phyloP scores from a whole-genome alignment of 2,888 invertebrate species.

The Eilema depressum region DNA sequence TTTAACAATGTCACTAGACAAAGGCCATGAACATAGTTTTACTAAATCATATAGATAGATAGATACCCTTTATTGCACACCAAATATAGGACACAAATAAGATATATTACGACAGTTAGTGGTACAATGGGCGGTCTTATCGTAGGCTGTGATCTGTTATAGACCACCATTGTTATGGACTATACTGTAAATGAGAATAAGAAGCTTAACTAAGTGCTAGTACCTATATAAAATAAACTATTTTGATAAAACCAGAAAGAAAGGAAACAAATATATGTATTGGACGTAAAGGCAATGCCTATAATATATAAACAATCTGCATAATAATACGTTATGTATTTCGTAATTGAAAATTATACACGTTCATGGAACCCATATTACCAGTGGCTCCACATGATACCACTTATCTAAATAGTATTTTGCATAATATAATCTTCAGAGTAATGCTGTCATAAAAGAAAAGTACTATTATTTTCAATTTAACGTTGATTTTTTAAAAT shows the following conservation, averaged over 20 bases:
- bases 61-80: neutral
- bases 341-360: neutral
- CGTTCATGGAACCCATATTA: neutral
- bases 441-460: neutral
- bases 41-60: neutral
- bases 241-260: too few species aligned
- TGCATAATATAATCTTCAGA: neutral
- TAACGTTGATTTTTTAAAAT: neutral
- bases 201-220: neutral
- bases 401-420: neutral
- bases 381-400: neutral
- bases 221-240: too few species aligned
- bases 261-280: too few species aligned
- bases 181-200: neutral
- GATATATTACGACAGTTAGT: slow-evolving; percentile 2
- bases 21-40: neutral
- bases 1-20: neutral
- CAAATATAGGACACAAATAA: neutral
- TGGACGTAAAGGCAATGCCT: neutral
- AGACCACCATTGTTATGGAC: neutral
- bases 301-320: neutral
- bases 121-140: neutral
- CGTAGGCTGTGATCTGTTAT: neutral
- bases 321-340: neutral
- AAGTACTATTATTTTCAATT: neutral